A percentile compares a stretch with the other conserved stretches of the same genome.
Evolutionary conservation across 2,888 invertebrate species (phyloP).

Genomic region (Heliconius hortense): DNA sequence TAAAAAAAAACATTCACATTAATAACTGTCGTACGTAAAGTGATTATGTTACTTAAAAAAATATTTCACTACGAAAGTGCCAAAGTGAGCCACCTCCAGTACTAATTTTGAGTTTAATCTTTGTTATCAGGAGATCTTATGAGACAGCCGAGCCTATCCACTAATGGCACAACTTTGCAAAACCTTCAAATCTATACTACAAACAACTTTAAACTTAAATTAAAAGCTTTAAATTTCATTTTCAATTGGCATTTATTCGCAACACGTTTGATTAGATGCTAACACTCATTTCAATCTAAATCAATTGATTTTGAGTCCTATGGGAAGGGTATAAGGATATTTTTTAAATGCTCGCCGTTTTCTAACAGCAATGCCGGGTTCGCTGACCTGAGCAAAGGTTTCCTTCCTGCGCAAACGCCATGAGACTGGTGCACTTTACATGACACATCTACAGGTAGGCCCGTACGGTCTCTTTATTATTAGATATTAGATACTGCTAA

Average conservation of each 20-base stretch:
- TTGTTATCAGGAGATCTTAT: slow-evolving; percentile 61
- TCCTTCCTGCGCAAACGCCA: slow-evolving; percentile 59
- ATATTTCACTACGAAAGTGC: slow-evolving; percentile 36
- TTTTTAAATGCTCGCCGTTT: slow-evolving; percentile 43
- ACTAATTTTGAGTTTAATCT: slow-evolving; percentile 54
- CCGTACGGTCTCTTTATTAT: slow-evolving; percentile 46
- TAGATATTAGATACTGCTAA: slow-evolving; percentile 46
- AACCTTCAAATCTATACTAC: slow-evolving; percentile 44
- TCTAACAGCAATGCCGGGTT: slow-evolving; percentile 62
- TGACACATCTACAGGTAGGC: slow-evolving; percentile 43
- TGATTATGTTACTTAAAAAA: slow-evolving; percentile 24
- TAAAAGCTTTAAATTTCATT: slow-evolving; percentile 39
- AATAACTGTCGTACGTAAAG: background rate
- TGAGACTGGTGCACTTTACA: slow-evolving; percentile 52
- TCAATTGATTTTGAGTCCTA: slow-evolving; percentile 41
- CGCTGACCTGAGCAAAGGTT: slow-evolving; percentile 63
- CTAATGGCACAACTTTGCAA: slow-evolving; percentile 63
- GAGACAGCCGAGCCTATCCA: slow-evolving; percentile 60
- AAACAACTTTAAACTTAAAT: slow-evolving; percentile 47
- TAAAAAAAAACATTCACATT: background rate
- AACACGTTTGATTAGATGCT: slow-evolving; percentile 71
- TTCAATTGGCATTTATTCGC: slow-evolving; percentile 43
- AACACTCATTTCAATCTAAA: slow-evolving; percentile 46
- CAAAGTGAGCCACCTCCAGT: slow-evolving; percentile 39
- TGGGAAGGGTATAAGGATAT: slow-evolving; percentile 41